phyloP scores from a whole-genome alignment of 1,140 invertebrate genomes.

The Trachymyrmex septentrionalis region DNA sequence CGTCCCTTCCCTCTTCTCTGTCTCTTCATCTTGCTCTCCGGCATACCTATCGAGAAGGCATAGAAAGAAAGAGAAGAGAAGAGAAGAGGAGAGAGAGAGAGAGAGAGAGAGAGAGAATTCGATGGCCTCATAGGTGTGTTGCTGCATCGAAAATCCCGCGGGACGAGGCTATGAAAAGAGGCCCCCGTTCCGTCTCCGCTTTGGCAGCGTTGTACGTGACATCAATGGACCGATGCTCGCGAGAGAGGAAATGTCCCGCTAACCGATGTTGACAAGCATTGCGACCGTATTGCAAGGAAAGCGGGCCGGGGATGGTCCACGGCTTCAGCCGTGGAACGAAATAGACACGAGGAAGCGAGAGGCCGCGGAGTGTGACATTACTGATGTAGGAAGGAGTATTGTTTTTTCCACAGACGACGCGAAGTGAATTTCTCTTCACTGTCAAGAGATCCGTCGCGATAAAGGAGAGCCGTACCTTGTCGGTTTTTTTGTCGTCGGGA shows the following conservation, averaged over 20 bases:
- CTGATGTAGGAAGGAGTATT: conserved; percentile 61
- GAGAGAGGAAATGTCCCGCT: conserved; percentile 84
- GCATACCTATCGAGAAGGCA: conserved; percentile 40
- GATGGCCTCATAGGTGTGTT: conserved; percentile 62
- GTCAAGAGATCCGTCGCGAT: conserved; percentile 59
- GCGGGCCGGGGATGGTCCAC: conserved; percentile 14
- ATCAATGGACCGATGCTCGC: conserved; percentile 83
- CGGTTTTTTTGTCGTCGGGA: neutral
- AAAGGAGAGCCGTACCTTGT: neutral
- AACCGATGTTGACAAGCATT: conserved; percentile 85
- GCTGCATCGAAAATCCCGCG: conserved; percentile 69
- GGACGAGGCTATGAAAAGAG: conserved; percentile 68
- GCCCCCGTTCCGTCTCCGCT: conserved; percentile 62
- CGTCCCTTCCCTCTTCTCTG: conserved; percentile 48
- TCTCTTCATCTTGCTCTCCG: conserved; percentile 43
- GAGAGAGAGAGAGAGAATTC: neutral
- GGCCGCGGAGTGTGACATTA: conserved; percentile 38
- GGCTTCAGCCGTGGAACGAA: conserved; percentile 63
- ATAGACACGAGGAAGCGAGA: conserved; percentile 50
- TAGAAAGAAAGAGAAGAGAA: neutral
- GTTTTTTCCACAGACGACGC: conserved; percentile 65
- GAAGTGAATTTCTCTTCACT: conserved; percentile 43
- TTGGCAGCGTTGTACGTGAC: conserved; percentile 72
- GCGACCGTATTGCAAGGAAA: conserved; percentile 71
- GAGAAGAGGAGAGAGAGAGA: neutral